phyloP scores from a whole-genome alignment of 2,797 vertebrate species.

The Lates japonicus region DNA sequence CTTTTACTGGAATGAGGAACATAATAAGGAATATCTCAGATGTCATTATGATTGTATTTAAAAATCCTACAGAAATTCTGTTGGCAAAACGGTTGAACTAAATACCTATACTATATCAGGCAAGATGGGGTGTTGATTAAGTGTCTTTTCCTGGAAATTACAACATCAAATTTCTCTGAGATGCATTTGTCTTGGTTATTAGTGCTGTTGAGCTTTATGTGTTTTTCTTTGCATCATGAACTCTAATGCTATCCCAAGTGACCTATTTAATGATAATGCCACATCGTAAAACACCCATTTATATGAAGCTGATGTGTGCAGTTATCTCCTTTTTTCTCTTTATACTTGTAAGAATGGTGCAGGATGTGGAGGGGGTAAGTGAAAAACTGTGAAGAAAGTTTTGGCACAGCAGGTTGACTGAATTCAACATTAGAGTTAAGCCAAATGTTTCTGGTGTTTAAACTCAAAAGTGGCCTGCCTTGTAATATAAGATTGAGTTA shows the following conservation, averaged over 20 bases:
- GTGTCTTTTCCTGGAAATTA: slow-evolving; percentile 21
- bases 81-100: not conserved
- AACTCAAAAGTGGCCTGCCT: not conserved
- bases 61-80: slow-evolving; percentile 4
- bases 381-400: slow-evolving; percentile 18
- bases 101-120: not conserved
- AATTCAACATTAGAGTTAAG: slow-evolving; percentile 30
- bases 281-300: slow-evolving; percentile 2
- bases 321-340: not conserved
- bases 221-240: slow-evolving; percentile 21
- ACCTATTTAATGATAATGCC: slow-evolving; percentile 17
- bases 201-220: not conserved
- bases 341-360: not conserved
- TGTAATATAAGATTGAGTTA: slow-evolving; percentile 62
- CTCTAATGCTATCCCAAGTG: slow-evolving; percentile 12
- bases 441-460: slow-evolving; percentile 31
- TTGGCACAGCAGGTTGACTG: slow-evolving; percentile 5
- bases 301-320: not conserved
- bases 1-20: not conserved
- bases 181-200: slow-evolving; percentile 4
- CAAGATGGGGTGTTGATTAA: slow-evolving; percentile 16
- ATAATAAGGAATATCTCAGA: not conserved
- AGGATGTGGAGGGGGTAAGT: slow-evolving; percentile 12
- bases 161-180: slow-evolving; percentile 19
- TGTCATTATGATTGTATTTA: not conserved